These are phyloP conservation scores for Lethrus apterus DNA, from an alignment of 1,140 invertebrate genomes.

Conservation along the genomic window DNA sequence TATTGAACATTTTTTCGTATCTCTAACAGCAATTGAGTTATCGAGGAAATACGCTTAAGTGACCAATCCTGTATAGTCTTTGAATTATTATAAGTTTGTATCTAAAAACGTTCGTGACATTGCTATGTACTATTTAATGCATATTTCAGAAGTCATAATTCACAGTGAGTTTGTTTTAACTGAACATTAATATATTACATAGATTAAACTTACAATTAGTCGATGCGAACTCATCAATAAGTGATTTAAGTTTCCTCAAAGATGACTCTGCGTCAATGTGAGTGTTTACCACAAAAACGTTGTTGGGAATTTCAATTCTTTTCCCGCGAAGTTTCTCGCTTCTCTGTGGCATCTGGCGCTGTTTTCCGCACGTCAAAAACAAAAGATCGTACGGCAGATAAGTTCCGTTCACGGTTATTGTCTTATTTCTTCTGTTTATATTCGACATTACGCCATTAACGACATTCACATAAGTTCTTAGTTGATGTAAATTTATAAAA, in stretches of 20 bases:
- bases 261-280: slow-evolving; percentile 44
- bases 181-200: too few relatives aligned
- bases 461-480: slow-evolving; percentile 48
- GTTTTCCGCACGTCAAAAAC: slow-evolving; percentile 51
- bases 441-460: slow-evolving; percentile 46
- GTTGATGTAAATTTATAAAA: slow-evolving; percentile 24
- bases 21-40: too few relatives aligned
- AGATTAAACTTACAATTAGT: slow-evolving; percentile 3
- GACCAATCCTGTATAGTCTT: too few relatives aligned
- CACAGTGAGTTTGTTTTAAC: too few relatives aligned
- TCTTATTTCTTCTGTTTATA: slow-evolving; percentile 54
- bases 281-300: slow-evolving; percentile 53
- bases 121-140: too few relatives aligned
- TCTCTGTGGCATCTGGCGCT: slow-evolving; percentile 48
- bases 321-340: slow-evolving; percentile 32
- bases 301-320: slow-evolving; percentile 44
- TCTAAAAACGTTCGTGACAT: too few relatives aligned
- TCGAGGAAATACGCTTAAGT: too few relatives aligned
- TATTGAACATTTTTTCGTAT: too few relatives aligned
- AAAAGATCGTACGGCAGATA: slow-evolving; percentile 54
- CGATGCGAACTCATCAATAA: neutral
- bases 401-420: slow-evolving; percentile 45
- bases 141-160: too few relatives aligned
- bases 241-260: slow-evolving; percentile 35
- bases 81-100: too few relatives aligned